Conservation (phyloP, 1,140 invertebrate genomes). For the Drosophila pallidifrons region DNA sequence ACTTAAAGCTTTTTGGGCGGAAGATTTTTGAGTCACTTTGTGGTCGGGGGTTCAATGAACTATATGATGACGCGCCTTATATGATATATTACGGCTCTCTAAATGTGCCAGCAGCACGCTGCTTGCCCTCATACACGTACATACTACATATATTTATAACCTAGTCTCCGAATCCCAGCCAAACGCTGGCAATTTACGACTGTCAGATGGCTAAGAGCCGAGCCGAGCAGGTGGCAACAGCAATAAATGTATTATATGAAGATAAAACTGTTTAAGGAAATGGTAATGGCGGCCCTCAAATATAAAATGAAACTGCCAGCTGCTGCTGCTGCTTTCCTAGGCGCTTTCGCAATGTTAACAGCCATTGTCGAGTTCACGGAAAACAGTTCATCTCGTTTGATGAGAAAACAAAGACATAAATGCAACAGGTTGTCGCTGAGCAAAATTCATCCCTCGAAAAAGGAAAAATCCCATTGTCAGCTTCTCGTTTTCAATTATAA, state of each 20-base stretch:
- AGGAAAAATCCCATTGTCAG: too few relatives aligned
- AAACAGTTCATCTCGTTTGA: constrained; percentile 14
- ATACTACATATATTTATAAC: constrained; percentile 15
- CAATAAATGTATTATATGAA: constrained; percentile 56
- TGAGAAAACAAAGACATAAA: constrained; percentile 24
- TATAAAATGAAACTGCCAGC: constrained; percentile 28
- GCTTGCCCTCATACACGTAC: constrained; percentile 13
- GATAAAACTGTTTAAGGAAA: constrained; percentile 50
- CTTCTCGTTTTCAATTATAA: not conserved
- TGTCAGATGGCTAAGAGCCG: constrained; percentile 23
- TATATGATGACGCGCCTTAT: constrained; percentile 65
- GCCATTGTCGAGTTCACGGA: not conserved
- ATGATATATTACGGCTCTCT: constrained; percentile 68
- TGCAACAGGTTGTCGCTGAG: constrained; percentile 22
- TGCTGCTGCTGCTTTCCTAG: constrained; percentile 14
- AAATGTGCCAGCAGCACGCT: constrained; percentile 3
- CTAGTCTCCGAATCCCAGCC: not conserved
- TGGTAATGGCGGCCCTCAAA: constrained; percentile 4
- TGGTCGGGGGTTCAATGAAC: constrained; percentile 75
- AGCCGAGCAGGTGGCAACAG: constrained; percentile 41
- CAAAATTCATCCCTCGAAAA: not conserved
- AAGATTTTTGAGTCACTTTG: constrained; percentile 74
- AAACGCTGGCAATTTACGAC: constrained; percentile 40
- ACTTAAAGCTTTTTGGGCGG: constrained; percentile 70
- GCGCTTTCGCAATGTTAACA: constrained; percentile 16